Evolutionary conservation across 2,797 vertebrate species (phyloP), one percentile per base, ranked within the genome.

Genomic region (Brachymystax lenok): DNA sequence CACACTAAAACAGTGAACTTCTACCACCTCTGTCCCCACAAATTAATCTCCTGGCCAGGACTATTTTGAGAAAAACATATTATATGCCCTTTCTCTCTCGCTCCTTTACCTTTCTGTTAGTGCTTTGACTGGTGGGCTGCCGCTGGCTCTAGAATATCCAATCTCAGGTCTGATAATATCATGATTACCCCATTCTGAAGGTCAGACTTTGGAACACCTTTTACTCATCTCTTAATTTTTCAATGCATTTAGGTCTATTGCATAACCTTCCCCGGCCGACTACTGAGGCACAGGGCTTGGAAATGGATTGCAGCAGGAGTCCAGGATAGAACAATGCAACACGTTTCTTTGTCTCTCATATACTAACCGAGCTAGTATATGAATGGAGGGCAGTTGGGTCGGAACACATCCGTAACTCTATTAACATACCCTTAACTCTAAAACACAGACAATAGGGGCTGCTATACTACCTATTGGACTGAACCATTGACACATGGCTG

Each of bases 21-120:
- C 16, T 74, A 68, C 80, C 83, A 80, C 70, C 75, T 50, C 10
- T 46, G 10, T 46, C 40, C 40, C 10, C 40, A 2, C 12, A 68
- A 24, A 30, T 80, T 88, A 88, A 88, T 88, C 84, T 87, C 75
- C 81, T 76, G 66, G 84, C 84, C 87, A 90, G 85, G 86, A 88
- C 81, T 86, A 76, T 84, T 79, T 89, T 82, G 84, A 84, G 82
- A 82, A 84, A 73, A 83, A 82, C 83, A 84, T 87, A 82, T 86
- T 24, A 88, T 83, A 80, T 46, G 40, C 40, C 40, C 40, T 46
- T 46, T 46, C 40, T 46, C 40, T 46, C 40, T 46, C 10, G 40
- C 40, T 46, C 40, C 10, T 46, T 46, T 46, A 46, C 2, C 10
- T 46, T 46, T 46, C 3, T 5, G 35, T 84, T 73, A 27, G 75